Base-by-base conservation (phyloP, 2,113 vertebrate species). In the Ammodytes marinus region DNA sequence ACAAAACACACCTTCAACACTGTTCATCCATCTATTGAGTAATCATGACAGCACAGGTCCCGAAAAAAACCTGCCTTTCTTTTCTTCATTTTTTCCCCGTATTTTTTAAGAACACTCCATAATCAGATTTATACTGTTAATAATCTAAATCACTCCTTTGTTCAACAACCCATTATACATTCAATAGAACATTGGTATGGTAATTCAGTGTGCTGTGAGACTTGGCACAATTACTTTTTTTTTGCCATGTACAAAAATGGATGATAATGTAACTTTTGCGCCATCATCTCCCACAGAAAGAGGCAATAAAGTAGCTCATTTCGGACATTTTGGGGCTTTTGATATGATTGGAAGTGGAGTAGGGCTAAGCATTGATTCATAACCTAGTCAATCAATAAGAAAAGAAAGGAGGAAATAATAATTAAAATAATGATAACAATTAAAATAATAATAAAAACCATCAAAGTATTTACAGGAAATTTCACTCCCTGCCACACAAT, bases 381-480 rank as follows among this genome's bases (percentile, higher is more conserved):
- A 97, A 97, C 93, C 95, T 96, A 95, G 95, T 96, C 95, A 93
- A 92, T 96, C 95, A 94, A 93, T 91, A 84, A 86, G 71, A 88
- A 87, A 89, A 91, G 39, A 60, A 88, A n/a, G 88, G 53, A 81
- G 93, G 40, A 86, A 83, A 84, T 42, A 60, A 83, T 76, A 78
- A 89, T 69, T 61, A 91, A 92, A 95, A 93, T 91, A 95, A 93
- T 92, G 95, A 93, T 55, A 65, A 54, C 52, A 46, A 57, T 47
- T 50, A 88, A 92, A 94, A 93, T 91, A 95, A 93, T 92, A 94
- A 93, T 88, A 91, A 92, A 91, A 92, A 95, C 96, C 95, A 88
- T 96, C 93, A 95, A 96, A 94, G 94, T 98, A 99, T 99, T 98
- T 99, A 99, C 97, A 99, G 95, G 94, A 96, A 95, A 96, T 95